These are phyloP conservation scores for Anthonomus grandis DNA, from an alignment of 1,140 invertebrate genomes.

Conservation along the genomic window DNA sequence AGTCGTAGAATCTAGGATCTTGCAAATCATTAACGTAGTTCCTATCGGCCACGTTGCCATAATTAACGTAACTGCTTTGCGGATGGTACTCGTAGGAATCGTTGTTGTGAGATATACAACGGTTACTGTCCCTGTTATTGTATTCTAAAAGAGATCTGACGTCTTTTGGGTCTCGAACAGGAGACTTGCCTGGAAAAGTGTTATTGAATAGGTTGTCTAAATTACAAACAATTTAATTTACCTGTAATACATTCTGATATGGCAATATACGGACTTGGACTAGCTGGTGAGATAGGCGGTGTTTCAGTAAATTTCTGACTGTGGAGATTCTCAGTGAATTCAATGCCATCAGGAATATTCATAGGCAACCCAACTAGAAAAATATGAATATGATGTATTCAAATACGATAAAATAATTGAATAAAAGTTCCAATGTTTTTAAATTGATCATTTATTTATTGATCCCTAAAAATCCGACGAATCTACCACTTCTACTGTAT, in stretches of 20 bases:
- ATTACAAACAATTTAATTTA: slow-evolving; percentile 5
- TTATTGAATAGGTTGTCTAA: background rate
- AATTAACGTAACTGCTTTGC: slow-evolving; percentile 26
- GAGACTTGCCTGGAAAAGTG: slow-evolving; percentile 52
- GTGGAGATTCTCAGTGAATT: slow-evolving; percentile 31
- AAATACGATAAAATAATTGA: background rate
- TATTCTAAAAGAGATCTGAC: slow-evolving; percentile 35
- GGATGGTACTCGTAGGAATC: slow-evolving; percentile 32
- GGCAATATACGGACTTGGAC: slow-evolving; percentile 66
- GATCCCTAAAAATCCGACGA: too few species aligned
- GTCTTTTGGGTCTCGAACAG: slow-evolving; percentile 37
- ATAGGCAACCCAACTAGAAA: slow-evolving; percentile 18
- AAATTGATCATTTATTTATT: too few species aligned
- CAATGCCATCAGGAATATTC: slow-evolving; percentile 27
- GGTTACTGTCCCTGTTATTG: slow-evolving; percentile 27
- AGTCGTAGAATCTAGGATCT: slow-evolving; percentile 56
- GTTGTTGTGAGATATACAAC: slow-evolving; percentile 26
- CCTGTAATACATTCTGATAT: slow-evolving; percentile 90
- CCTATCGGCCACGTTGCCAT: slow-evolving; percentile 26
- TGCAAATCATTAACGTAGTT: slow-evolving; percentile 39
- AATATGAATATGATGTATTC: too few species aligned
- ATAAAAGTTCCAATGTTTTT: too few species aligned
- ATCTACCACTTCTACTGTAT: too few species aligned
- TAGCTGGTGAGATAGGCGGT: slow-evolving; percentile 43
- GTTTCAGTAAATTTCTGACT: slow-evolving; percentile 28